A percentile compares a stretch with the other conserved stretches of the same genome.
Conservation (phyloP, 2,888 invertebrate genomes). For the Trachelus tabidus region DNA sequence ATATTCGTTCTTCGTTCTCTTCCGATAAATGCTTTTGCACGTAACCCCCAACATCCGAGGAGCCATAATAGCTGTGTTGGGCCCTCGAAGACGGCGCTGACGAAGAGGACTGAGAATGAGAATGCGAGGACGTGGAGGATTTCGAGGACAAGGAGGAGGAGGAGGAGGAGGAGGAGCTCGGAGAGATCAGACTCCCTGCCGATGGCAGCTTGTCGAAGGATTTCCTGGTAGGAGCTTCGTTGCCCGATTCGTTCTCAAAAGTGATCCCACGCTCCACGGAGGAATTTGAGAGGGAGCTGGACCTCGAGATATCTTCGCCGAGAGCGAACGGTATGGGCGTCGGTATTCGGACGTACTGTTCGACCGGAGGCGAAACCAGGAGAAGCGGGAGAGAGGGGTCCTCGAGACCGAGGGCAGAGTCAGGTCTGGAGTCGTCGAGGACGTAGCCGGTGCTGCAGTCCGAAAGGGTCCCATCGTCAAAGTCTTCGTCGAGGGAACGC, state of each 20-base stretch:
- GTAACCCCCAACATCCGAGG: no score
- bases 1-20: no score
- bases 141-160: constrained; percentile 25
- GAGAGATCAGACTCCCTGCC: constrained; percentile 24
- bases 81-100: no score
- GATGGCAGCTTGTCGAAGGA: constrained; percentile 35
- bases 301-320: constrained; percentile 42
- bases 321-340: constrained; percentile 53
- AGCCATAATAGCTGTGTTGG: neutral
- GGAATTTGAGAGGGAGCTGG: constrained; percentile 35
- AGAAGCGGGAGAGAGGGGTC: neutral
- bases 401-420: constrained; percentile 45
- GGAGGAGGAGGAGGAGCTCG: constrained; percentile 37
- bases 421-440: constrained; percentile 42
- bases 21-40: no score
- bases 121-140: no score
- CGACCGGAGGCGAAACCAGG: constrained; percentile 16
- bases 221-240: constrained; percentile 46
- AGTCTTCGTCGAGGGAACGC: constrained; percentile 44
- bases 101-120: no score
- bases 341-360: constrained; percentile 51
- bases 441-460: constrained; percentile 49
- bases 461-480: constrained; percentile 47
- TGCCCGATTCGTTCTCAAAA: constrained; percentile 54
- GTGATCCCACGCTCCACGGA: constrained; percentile 39